A percentile compares a stretch with the other conserved stretches of the same genome.
These are phyloP conservation scores for Elegia similella DNA, from an alignment of 2,888 invertebrate species.

Conservation along the genomic window DNA sequence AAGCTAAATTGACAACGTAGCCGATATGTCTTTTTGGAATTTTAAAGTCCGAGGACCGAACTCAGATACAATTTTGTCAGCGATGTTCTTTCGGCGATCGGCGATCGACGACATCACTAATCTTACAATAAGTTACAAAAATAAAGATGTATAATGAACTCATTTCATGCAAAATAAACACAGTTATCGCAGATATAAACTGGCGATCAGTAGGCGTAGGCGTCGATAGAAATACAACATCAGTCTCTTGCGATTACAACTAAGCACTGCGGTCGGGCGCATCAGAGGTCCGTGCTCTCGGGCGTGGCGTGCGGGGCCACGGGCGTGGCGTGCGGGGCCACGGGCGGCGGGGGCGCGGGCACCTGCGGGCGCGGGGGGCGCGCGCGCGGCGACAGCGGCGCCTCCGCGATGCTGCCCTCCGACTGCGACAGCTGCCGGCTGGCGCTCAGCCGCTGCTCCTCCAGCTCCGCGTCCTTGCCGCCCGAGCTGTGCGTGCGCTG, in stretches of 20 bases:
- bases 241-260: slow-evolving; percentile 15
- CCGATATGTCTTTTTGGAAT: slow-evolving; percentile 61
- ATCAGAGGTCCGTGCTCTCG: slow-evolving; percentile 60
- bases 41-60: not conserved
- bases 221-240: slow-evolving; percentile 18
- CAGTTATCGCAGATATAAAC: slow-evolving; percentile 17
- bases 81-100: slow-evolving; percentile 29
- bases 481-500: slow-evolving; percentile 75
- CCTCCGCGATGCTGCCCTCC: slow-evolving; percentile 83
- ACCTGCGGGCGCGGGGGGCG: slow-evolving; percentile 57
- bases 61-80: slow-evolving; percentile 19
- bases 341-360: slow-evolving; percentile 46
- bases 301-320: slow-evolving; percentile 36
- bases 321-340: slow-evolving; percentile 33
- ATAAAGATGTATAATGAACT: slow-evolving; percentile 71
- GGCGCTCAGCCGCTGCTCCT: slow-evolving; percentile 60
- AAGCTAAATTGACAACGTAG: slow-evolving; percentile 56
- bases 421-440: slow-evolving; percentile 79
- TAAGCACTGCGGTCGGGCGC: slow-evolving; percentile 23
- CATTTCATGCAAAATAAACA: slow-evolving; percentile 54
- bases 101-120: slow-evolving; percentile 44
- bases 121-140: slow-evolving; percentile 54
- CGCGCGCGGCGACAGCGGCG: slow-evolving; percentile 56
- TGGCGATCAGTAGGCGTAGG: slow-evolving; percentile 8
- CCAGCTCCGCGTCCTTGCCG: slow-evolving; percentile 67